Conservation (phyloP, 2,113 vertebrate species). For the Phainopepla nitens region DNA sequence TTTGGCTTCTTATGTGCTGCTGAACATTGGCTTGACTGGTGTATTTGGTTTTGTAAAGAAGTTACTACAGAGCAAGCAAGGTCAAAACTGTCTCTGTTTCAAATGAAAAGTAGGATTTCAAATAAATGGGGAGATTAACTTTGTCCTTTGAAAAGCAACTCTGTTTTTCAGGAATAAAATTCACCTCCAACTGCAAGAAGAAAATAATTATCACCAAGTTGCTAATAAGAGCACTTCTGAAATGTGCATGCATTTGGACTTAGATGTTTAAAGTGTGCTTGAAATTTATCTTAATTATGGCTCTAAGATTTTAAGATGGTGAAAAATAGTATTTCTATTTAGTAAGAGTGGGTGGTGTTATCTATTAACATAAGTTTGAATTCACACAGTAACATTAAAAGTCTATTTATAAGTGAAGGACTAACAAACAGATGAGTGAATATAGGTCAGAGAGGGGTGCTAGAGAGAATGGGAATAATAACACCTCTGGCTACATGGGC, state of each 20-base stretch:
- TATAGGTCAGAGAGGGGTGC: not conserved
- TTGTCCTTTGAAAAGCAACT: not conserved
- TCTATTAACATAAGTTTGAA: not conserved
- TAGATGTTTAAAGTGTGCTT: not conserved
- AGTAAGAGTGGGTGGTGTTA: slow-evolving; percentile 15
- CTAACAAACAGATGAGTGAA: slow-evolving; percentile 4
- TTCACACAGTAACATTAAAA: slow-evolving; percentile 11
- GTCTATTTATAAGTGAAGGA: slow-evolving; percentile 22
- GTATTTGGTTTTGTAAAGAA: not conserved
- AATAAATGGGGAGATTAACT: not conserved
- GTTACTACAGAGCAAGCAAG: not conserved
- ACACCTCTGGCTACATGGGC: not conserved
- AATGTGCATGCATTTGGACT: not conserved
- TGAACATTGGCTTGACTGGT: not conserved
- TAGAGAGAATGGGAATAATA: not conserved
- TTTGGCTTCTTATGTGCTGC: not conserved
- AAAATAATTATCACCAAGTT: not conserved
- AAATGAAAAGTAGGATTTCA: not conserved
- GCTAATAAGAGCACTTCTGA: not conserved
- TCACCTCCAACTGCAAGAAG: not conserved
- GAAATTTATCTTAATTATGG: not conserved
- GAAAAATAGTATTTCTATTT: slow-evolving; percentile 28
- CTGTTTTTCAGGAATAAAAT: not conserved
- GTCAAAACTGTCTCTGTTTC: not conserved
- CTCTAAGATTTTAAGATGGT: not conserved